A percentile compares a stretch with the other conserved stretches of the same genome.
These are phyloP conservation scores for Pogonophryne albipinna DNA, from an alignment of 2,797 vertebrate genomes.

Conservation along the genomic window DNA sequence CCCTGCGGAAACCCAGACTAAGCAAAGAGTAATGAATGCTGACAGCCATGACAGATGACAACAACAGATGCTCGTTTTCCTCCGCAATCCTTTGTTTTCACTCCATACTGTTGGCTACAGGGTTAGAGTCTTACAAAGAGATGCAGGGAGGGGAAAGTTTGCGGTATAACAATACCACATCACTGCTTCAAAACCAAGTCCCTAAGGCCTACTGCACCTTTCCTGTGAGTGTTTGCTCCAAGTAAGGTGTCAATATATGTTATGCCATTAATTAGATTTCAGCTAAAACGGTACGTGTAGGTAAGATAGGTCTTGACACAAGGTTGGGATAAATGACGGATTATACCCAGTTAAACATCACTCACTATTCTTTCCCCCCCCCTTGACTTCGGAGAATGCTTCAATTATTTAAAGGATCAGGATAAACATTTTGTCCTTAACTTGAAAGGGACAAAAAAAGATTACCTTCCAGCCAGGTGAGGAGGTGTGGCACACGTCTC, in stretches of 20 bases:
- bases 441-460: rapidly evolving
- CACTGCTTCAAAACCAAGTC: slow-evolving; percentile 4
- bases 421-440: not conserved
- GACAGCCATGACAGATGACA: slow-evolving; percentile 52
- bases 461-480: slow-evolving; percentile 86
- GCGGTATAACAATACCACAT: slow-evolving; percentile 8
- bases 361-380: not conserved
- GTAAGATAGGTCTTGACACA: slow-evolving; percentile 5
- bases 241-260: slow-evolving; percentile 32
- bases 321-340: not conserved
- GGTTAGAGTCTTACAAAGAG: not conserved
- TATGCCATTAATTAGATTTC: slow-evolving; percentile 22
- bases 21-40: slow-evolving; percentile 54
- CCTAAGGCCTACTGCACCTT: not conserved
- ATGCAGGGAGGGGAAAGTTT: not conserved
- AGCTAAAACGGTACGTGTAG: slow-evolving; percentile 23
- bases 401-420: not conserved
- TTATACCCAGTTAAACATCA: not conserved
- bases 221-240: slow-evolving; percentile 32
- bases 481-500: slow-evolving; percentile 92
- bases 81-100: slow-evolving; percentile 41
- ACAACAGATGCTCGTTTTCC: slow-evolving; percentile 61
- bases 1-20: slow-evolving; percentile 19
- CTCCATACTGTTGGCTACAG: slow-evolving; percentile 25
- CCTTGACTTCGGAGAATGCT: not conserved